Evolutionary conservation across 1,140 invertebrate species (phyloP), one percentile per base, ranked within the genome.

Genomic region (Phthorimaea operculella): DNA sequence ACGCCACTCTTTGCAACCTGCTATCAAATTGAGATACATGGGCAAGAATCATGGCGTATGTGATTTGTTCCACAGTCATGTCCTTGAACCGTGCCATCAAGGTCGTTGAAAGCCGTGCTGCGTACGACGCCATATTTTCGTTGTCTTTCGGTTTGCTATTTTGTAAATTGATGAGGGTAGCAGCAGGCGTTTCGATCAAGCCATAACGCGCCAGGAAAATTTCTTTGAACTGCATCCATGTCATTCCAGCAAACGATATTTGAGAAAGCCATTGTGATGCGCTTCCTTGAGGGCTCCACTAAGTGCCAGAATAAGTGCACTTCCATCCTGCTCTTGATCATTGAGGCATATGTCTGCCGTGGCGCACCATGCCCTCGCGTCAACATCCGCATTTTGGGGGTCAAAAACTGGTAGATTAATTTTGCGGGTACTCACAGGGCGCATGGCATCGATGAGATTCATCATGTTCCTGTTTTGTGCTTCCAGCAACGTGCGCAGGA

Each of bases 181-280:
- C 21, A 28, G 21, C 21, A 28, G 21, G 21, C 21, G 21, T 28
- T 6, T 28, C 9, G 10, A 15, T 16, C 10, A 15, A 18, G n/a
- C 10, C 17, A 16, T 16, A 48, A 15, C 11, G n/a, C 45, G n/a
- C 10, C 9, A 11, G n/a, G 45, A 14, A 48, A 48, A 16, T 18
- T 14, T 16, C 10, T 18, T 48, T 60, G 14, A 63, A 63, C 39
- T 58, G 44, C 5, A 9, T 34, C 63, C 60, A 66, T 15, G 55
- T 66, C 4, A 68, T 66, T 1, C 62, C 63, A 51, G 48, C 54
- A 42, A 56, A 66, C 33, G 57, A 58, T 4, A 51, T 17, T 11
- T 34, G 21, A 10, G 50, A 51, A 12, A 51, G 28, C 50, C 50
- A 51, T 33, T 16, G 10, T 11, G 50, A 21, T 12, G 50, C 33